Evolutionary conservation across 2,113 vertebrate species (phyloP).

Genomic region (Cranoglanis bouderius): DNA sequence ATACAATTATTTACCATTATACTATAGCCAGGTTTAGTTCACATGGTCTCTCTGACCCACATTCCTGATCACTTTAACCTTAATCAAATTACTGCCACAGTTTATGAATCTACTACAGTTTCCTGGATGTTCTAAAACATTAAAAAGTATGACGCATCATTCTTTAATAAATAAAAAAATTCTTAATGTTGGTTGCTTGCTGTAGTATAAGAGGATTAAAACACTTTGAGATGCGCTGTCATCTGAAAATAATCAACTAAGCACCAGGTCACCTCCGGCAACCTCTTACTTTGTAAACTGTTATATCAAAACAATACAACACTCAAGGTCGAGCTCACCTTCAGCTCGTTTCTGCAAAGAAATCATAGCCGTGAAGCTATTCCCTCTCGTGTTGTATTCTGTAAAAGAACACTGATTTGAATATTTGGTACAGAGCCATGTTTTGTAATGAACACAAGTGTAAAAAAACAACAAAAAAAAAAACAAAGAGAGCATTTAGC

Average conservation of each 20-base stretch:
- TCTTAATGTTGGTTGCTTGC: background rate
- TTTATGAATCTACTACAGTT: too few species aligned
- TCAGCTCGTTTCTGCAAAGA: background rate
- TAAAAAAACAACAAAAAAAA: background rate
- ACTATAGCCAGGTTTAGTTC: background rate
- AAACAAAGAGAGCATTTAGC: background rate
- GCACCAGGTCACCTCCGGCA: background rate
- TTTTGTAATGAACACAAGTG: background rate
- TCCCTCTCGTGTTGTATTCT: background rate
- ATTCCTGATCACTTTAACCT: too few species aligned
- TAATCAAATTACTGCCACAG: too few species aligned
- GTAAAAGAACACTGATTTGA: constrained; percentile 5
- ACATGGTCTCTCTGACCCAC: too few species aligned
- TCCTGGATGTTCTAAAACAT: background rate
- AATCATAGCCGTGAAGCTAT: background rate
- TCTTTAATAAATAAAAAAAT: background rate
- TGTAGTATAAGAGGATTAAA: background rate
- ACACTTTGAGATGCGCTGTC: background rate
- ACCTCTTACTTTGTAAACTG: background rate
- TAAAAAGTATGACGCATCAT: background rate
- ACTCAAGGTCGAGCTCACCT: background rate
- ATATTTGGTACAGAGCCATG: background rate
- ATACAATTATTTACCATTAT: background rate
- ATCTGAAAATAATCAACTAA: background rate
- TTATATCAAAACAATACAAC: too few species aligned